Evolutionary conservation across 2,113 vertebrate genomes (phyloP).

Genomic region (Ptyas mucosa): DNA sequence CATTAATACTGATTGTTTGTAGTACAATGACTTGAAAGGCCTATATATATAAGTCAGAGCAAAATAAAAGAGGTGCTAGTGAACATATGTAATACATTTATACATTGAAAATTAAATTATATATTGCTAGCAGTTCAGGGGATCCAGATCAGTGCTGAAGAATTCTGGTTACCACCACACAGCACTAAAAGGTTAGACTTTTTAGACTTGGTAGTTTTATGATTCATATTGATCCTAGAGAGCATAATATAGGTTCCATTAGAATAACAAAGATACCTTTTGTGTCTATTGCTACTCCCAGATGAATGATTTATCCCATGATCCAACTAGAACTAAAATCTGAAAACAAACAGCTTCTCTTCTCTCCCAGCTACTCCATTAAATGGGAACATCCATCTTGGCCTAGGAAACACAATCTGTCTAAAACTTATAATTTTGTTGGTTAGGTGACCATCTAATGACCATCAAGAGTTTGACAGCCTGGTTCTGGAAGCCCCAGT

Average conservation of each 20-base stretch:
- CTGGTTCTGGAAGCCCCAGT: not conserved
- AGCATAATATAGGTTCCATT: not conserved
- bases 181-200: not conserved
- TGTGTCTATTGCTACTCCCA: not conserved
- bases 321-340: not conserved
- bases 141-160: not conserved
- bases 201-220: not conserved
- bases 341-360: not conserved
- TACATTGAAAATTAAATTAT: not conserved
- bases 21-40: constrained; percentile 17
- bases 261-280: not conserved
- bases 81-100: not conserved
- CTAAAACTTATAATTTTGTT: not conserved
- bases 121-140: not conserved
- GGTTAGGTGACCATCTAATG: not conserved
- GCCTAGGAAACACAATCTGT: not conserved
- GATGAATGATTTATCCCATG: not conserved
- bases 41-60: not conserved
- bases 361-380: not conserved
- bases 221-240: not conserved
- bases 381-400: not conserved
- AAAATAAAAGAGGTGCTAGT: not conserved
- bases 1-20: not conserved
- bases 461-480: not conserved
- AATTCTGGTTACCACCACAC: not conserved